These are phyloP conservation scores for Dendrocincla fuliginosa DNA, from an alignment of 2,797 vertebrate species.

Conservation along the genomic window DNA sequence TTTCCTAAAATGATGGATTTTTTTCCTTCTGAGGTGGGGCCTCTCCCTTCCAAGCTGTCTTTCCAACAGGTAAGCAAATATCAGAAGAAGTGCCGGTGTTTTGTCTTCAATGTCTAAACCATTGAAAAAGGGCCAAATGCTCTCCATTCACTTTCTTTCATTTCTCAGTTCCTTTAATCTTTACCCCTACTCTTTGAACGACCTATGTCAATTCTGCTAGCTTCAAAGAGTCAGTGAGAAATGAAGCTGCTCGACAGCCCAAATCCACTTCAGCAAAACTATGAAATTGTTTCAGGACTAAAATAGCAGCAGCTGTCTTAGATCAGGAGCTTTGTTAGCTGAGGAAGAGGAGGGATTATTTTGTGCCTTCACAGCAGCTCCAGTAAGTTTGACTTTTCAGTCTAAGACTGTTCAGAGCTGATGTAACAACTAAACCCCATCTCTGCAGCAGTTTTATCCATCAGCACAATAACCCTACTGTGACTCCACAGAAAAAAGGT, in stretches of 20 bases:
- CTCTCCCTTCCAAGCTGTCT: neutral
- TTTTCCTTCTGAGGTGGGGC: neutral
- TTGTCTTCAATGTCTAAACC: neutral
- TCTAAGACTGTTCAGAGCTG: neutral
- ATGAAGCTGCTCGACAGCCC: neutral
- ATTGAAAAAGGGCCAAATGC: neutral
- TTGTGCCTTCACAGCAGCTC: neutral
- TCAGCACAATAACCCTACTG: neutral
- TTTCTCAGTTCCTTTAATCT: neutral
- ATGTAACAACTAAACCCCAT: neutral
- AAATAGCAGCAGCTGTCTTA: neutral
- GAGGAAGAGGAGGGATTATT: neutral
- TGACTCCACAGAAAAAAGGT: neutral
- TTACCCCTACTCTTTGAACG: neutral
- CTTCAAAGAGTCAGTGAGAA: neutral
- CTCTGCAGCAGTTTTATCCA: neutral
- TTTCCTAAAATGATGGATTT: neutral
- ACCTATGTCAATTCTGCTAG: fast-evolving
- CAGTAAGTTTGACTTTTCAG: neutral
- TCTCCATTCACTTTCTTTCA: neutral
- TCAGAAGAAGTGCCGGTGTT: neutral
- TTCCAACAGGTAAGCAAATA: slow-evolving; percentile 5
- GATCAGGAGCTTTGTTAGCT: neutral
- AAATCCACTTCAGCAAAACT: neutral
- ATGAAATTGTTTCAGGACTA: neutral